These are phyloP conservation scores for Nemotelus nigrinus DNA, from an alignment of 2,888 invertebrate genomes.

Conservation along the genomic window DNA sequence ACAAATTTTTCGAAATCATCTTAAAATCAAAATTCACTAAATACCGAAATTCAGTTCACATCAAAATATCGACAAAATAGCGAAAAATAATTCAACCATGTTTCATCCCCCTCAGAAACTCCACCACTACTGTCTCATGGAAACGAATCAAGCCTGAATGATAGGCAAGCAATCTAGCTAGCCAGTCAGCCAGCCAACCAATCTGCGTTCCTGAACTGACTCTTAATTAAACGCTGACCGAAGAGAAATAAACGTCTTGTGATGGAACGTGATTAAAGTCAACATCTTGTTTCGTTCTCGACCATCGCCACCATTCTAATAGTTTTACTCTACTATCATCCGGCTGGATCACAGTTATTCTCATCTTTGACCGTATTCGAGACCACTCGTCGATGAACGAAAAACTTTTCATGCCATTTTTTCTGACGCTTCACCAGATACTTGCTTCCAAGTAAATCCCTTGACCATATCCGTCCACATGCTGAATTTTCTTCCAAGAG, in stretches of 20 bases:
- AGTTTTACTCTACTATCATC: too few species aligned
- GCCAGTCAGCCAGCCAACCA: not conserved
- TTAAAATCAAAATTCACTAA: too few species aligned
- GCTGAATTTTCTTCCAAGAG: constrained; percentile 17
- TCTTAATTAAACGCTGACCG: constrained; percentile 52
- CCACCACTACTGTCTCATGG: too few species aligned
- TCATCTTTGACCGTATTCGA: too few species aligned
- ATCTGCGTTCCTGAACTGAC: constrained; percentile 51
- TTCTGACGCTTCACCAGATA: not conserved
- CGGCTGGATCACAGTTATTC: too few species aligned
- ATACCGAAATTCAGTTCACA: too few species aligned
- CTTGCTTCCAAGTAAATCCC: constrained; percentile 7
- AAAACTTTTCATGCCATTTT: not conserved
- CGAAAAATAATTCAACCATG: not conserved
- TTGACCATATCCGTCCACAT: constrained; percentile 29
- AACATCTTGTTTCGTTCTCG: constrained; percentile 52
- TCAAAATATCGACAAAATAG: too few species aligned
- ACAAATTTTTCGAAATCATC: too few species aligned
- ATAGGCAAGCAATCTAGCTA: constrained; percentile 18
- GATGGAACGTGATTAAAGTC: constrained; percentile 53
- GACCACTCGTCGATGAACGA: constrained; percentile 2
- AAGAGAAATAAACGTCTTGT: constrained; percentile 51
- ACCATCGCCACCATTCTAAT: constrained; percentile 49
- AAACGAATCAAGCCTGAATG: constrained; percentile 40
- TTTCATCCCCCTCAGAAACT: not conserved